A percentile compares a stretch with the other conserved stretches of the same genome.
phyloP scores from a whole-genome alignment of 2,888 invertebrate genomes.

The Pogonocherus hispidulus region DNA sequence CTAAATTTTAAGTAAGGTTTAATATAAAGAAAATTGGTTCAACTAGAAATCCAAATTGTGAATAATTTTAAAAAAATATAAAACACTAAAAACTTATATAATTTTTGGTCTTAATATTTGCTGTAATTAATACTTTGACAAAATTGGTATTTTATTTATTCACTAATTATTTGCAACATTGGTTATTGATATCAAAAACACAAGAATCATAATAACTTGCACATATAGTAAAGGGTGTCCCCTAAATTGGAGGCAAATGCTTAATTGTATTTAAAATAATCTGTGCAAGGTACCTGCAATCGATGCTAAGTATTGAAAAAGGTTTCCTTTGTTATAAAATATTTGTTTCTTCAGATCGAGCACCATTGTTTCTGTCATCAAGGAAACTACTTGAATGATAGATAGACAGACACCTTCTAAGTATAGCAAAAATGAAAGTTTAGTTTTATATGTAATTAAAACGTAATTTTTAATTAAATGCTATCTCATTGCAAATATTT shows the following conservation, averaged over 20 bases:
- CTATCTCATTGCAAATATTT: constrained; percentile 10
- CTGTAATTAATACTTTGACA: too few species aligned
- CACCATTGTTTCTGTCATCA: constrained; percentile 18
- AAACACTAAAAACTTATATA: too few species aligned
- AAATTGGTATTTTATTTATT: too few species aligned
- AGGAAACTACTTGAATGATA: constrained; percentile 1
- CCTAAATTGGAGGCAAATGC: not conserved
- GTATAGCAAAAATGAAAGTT: not conserved
- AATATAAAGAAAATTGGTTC: too few species aligned
- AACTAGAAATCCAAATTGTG: too few species aligned
- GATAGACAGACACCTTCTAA: not conserved
- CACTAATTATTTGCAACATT: too few species aligned
- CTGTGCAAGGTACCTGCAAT: constrained; percentile 56
- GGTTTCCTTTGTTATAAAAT: constrained; percentile 50
- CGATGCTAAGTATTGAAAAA: constrained; percentile 62
- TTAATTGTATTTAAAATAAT: constrained; percentile 14
- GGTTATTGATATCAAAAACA: not conserved
- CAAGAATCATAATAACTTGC: not conserved
- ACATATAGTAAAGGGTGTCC: constrained; percentile 1
- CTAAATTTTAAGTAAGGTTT: too few species aligned
- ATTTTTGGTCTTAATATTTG: too few species aligned
- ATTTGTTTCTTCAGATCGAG: constrained; percentile 12
- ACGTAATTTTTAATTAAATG: not conserved
- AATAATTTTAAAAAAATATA: too few species aligned
- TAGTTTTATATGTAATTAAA: not conserved